Percentiles rank a stretch among this genome's conserved stretches.
Evolutionary conservation across 2,888 invertebrate genomes (phyloP).

Genomic region (Uloborus plumipes): DNA sequence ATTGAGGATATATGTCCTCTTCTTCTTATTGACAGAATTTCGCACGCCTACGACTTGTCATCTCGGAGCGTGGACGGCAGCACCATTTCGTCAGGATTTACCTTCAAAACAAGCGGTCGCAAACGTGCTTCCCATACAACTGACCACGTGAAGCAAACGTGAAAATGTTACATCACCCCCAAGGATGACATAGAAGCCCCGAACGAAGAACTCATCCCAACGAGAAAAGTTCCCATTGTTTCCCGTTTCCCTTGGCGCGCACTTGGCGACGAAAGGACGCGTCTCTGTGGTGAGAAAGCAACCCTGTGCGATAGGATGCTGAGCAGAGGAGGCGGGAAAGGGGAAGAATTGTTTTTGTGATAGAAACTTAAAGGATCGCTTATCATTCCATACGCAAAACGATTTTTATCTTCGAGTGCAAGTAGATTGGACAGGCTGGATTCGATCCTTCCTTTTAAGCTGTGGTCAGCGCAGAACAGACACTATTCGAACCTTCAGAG

Average conservation of each 20-base stretch:
- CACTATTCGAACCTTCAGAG: not conserved
- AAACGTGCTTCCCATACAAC: too few species aligned
- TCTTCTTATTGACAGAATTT: too few species aligned
- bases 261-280: constrained; percentile 14
- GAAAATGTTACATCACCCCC: not conserved
- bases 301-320: constrained; percentile 7
- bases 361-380: constrained; percentile 35
- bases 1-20: too few species aligned
- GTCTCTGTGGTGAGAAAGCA: constrained; percentile 11
- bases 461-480: constrained; percentile 42
- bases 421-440: constrained; percentile 26
- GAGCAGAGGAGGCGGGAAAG: constrained; percentile 9
- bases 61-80: not conserved
- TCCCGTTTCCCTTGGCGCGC: constrained; percentile 39
- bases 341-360: constrained; percentile 30
- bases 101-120: not conserved
- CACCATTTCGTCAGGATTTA: not conserved
- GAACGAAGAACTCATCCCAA: not conserved
- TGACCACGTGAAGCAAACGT: constrained; percentile 1
- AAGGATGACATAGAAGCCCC: not conserved
- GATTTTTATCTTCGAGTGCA: constrained; percentile 16
- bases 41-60: not conserved
- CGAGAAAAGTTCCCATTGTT: constrained; percentile 3
- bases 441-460: constrained; percentile 45
- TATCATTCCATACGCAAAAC: constrained; percentile 38